Conservation (phyloP, 2,888 invertebrate genomes). For the Callinectes sapidus region DNA sequence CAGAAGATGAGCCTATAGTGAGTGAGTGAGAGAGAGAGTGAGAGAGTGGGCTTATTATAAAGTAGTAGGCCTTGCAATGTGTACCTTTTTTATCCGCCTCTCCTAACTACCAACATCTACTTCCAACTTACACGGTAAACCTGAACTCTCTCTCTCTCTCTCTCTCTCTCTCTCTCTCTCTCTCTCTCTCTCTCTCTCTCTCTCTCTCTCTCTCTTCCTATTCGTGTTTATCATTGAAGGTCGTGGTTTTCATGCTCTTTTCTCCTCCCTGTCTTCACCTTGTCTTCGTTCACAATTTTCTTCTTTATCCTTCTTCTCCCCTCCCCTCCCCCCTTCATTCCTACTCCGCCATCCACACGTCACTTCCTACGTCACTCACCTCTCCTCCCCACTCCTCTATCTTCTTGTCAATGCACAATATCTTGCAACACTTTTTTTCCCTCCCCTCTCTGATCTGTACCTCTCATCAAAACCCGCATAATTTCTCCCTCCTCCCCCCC, state of each 20-base stretch:
- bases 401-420: conserved; percentile 14
- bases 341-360: conserved; percentile 9
- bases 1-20: background rate
- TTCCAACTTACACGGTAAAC: too few relatives aligned
- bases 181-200: conserved; percentile 1
- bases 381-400: background rate
- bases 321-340: background rate
- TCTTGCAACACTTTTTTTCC: background rate
- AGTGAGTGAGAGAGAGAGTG: background rate
- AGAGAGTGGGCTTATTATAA: background rate
- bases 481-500: too few relatives aligned
- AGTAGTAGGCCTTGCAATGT: too few relatives aligned
- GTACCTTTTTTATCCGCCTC: too few relatives aligned
- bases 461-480: background rate
- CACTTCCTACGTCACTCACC: conserved; percentile 17
- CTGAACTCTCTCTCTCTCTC: conserved; percentile 2
- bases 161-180: background rate
- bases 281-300: background rate
- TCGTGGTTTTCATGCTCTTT: background rate
- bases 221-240: background rate
- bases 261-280: background rate
- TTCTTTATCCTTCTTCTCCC: background rate
- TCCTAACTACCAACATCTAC: too few relatives aligned
- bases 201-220: background rate
- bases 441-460: background rate